These are phyloP conservation scores for Siniperca obscura DNA, from an alignment of 2,797 vertebrate species.

Conservation along the genomic window DNA sequence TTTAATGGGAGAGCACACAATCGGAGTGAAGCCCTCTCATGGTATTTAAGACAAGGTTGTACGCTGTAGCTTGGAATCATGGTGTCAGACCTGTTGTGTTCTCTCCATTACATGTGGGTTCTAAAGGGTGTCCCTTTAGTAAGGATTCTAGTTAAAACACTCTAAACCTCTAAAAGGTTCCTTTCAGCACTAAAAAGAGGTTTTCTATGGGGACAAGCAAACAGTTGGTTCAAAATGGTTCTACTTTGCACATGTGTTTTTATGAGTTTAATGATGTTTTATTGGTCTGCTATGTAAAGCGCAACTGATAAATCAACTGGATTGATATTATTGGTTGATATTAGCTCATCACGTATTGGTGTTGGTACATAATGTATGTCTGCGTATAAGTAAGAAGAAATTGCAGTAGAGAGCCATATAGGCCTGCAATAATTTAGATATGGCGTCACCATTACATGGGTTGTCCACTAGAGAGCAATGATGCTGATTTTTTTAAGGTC, in stretches of 20 bases:
- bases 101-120: not conserved
- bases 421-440: not conserved
- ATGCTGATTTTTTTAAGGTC: no score
- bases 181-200: not conserved
- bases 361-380: not conserved
- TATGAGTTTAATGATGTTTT: no score
- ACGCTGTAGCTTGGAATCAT: not conserved
- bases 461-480: no score
- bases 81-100: slow-evolving; percentile 11
- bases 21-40: not conserved
- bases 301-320: no score
- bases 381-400: not conserved
- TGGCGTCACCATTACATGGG: not conserved
- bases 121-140: not conserved
- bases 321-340: no score
- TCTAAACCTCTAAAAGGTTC: not conserved
- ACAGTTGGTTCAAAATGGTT: not conserved
- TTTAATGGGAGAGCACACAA: slow-evolving; percentile 9
- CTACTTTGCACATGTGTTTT: no score
- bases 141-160: not conserved
- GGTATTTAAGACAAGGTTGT: slow-evolving; percentile 19
- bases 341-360: not conserved
- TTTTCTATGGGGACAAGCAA: not conserved
- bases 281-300: no score
- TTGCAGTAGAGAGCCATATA: not conserved